Evolutionary conservation across 2,797 vertebrate genomes (phyloP), one percentile per base, ranked within the genome.

Genomic region (Macroramphosus scolopax): DNA sequence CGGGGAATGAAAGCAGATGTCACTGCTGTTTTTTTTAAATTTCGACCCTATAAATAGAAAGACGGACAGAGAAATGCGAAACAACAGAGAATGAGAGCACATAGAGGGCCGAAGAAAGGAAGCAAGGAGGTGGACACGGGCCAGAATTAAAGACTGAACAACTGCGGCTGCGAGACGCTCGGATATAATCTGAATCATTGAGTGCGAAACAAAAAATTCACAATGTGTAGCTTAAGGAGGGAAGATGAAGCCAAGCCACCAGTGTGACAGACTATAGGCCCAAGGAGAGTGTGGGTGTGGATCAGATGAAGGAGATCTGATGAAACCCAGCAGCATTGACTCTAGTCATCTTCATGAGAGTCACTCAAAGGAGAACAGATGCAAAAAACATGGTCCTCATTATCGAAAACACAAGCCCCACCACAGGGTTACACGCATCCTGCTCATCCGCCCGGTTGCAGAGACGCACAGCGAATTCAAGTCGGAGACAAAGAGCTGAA

Each of bases 231-330:
- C 44, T 59, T 34, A 58, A 63, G 18, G 20, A 45, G 28, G 15
- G 16, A 60, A 40, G 47, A 35, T 12, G n/a, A n/a, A n/a, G n/a
- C n/a, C n/a, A n/a, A n/a, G n/a, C n/a, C n/a, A n/a, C n/a, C n/a
- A n/a, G n/a, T n/a, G n/a, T n/a, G n/a, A n/a, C n/a, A n/a, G n/a
- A n/a, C n/a, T n/a, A n/a, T n/a, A n/a, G n/a, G n/a, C n/a, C n/a
- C 13, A 61, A 47, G 25, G 25, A 63, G 39, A 42, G 37, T 26
- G 64, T 63, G 50, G 40, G 55, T 60, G 68, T 43, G 60, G 52
- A 68, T 61, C 42, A n/a, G n/a, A n/a, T n/a, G n/a, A 65, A 72
- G 45, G 18, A 45, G 48, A 59, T 41, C 44, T 61, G 60, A 76
- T 75, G 38, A 68, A 65, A 67, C 60, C 36, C 55, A 30, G 39